Base-by-base conservation (phyloP, 2,888 invertebrate genomes). In the Cheilosia soror region DNA sequence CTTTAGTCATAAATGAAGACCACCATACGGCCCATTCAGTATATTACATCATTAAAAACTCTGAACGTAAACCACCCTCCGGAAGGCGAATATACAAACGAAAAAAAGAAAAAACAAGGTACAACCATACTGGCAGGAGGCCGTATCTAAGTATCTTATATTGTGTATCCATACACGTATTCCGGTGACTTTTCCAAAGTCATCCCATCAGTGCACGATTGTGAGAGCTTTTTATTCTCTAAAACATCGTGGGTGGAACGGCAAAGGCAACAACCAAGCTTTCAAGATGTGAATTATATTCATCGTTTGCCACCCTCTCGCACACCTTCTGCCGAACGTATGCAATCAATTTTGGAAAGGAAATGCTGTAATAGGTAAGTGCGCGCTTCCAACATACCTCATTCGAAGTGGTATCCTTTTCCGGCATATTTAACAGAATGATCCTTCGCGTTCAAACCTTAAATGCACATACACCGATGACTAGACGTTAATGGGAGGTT, bases 101-200 rank as follows among this genome's bases (percentile, higher is more conserved):
- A 33, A 69, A n/a, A 44, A 62, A 58, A 40, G n/a, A 53, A 13
- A 15, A 25, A 42, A 37, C 9, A 37, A 37, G 37, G 37, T 37
- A 51, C 7, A 20, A 44, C 63, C 31, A 37, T 53, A 37, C 37
- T 37, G 11, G 11, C 11, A 37, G 37, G 11, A 37, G 37, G 37
- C 37, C 27, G 5, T 29, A 29, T 65, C 13, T 31, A 44, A 31
- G 7, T 44, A 27, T 66, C n/a, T 47, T 47, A 27, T 40, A 11
- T 33, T 33, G 37, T 15, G 44, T 78, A 44, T 60, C 42, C 71
- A 65, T 13, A 60, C 9, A 68, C 11, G 42, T 66, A 66, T 77
- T 77, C 69, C 84, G 79, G 65, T 84, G 84, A 79, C 84, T 73
- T 84, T 84, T 84, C 79, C 84, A 84, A 84, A 84, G 84, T 84